Evolutionary conservation across 64 coral and sea anemone genomes (phyloP), one percentile per base, ranked within the genome.

Genomic region (Pocillopora verrucosa): DNA sequence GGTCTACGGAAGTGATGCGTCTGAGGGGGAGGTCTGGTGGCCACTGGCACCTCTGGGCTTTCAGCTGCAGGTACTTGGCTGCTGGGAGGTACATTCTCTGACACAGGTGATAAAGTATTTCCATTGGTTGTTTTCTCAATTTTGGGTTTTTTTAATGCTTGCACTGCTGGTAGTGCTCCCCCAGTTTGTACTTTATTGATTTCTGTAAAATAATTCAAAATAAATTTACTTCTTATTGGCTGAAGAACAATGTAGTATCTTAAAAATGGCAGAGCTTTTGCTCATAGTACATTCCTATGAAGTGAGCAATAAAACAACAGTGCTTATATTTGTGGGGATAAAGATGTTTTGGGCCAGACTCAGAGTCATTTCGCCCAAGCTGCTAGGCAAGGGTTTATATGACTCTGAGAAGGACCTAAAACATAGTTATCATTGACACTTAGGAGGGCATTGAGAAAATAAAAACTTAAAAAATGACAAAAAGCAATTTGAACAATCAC

Each of bases 161-260:
- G 77, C 26, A 56, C 57, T 26, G 19, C 77, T 36, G 87, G 62
- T 9, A 82, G 90, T 34, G 82, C 30, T 5, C 92, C 92, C 6
- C 92, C 95, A 93, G 36, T 60, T 74, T 97, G 95, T 30, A 97
- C 84, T 83, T 88, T 89, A 77, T 97, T 97, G 37, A 97, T 97
- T 90, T 97, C 95, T 97, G 64, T 11, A 74, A 87, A 77, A 36
- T 37, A 16, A 88, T 76, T 16, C 10, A 62, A 80, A 60, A 61
- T 13, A 1, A 60, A 88, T 26, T 60, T 59, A 60, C 4, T 60
- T 15, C 13, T 7, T 26, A 16, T 61, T 26, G 20, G 38, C 35
- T 26, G 24, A 58, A 17, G n/a, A 13, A 45, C 36, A 80, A 80
- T 80, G 15, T 19, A 58, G 59, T 20, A 22, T 24, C 24, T 19